A percentile compares a stretch with the other conserved stretches of the same genome.
These are phyloP conservation scores for Lymantria monacha DNA, from an alignment of 2,888 invertebrate genomes.

Conservation along the genomic window DNA sequence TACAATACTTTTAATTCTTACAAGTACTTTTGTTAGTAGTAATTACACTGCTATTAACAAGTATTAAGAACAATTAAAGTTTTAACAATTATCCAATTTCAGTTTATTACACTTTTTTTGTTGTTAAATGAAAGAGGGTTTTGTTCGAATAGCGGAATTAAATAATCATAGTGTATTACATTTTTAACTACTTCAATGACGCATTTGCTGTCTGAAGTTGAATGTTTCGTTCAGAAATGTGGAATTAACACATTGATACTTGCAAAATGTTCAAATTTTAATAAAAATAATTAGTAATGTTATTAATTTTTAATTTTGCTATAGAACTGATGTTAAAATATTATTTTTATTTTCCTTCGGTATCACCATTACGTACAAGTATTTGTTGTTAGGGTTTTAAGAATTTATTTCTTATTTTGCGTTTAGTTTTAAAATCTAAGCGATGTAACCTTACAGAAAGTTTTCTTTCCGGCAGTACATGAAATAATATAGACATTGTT, in stretches of 20 bases:
- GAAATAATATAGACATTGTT: too few species aligned
- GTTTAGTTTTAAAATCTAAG: too few species aligned
- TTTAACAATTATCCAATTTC: conserved; percentile 29
- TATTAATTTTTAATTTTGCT: too few species aligned
- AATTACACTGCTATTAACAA: conserved; percentile 10
- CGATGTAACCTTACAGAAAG: too few species aligned
- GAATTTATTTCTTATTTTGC: too few species aligned
- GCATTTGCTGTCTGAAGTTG: background rate
- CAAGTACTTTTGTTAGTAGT: background rate
- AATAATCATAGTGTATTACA: conserved; percentile 1
- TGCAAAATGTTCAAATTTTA: too few species aligned
- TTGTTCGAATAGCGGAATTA: conserved; percentile 1
- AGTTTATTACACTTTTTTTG: conserved; percentile 22
- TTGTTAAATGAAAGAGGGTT: conserved; percentile 4
- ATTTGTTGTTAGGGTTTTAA: too few species aligned
- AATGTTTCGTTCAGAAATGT: background rate
- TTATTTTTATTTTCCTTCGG: too few species aligned
- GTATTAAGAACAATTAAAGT: conserved; percentile 18
- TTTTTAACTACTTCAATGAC: background rate
- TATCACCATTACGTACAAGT: too few species aligned
- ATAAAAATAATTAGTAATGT: too few species aligned
- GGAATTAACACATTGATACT: background rate
- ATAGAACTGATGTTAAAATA: too few species aligned
- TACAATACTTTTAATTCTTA: background rate
- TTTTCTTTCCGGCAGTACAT: too few species aligned